Evolutionary conservation across 23 tunicate genomes (phyloP).

Genomic region (Trididemnum nubilum): DNA sequence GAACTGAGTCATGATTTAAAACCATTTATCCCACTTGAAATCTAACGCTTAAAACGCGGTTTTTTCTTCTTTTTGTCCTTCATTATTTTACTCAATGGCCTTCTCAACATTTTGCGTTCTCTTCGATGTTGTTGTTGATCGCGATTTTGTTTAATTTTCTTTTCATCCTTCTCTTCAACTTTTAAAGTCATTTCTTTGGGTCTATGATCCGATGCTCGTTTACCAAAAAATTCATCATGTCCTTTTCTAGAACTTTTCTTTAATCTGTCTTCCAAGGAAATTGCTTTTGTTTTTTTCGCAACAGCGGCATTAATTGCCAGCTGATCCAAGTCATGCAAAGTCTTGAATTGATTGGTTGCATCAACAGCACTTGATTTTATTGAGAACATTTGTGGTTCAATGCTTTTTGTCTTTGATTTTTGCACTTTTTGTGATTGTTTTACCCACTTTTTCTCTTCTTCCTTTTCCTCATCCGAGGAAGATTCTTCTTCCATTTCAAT

Average conservation of each 20-base stretch:
- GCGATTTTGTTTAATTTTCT: neutral
- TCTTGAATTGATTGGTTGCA: constrained; percentile 21
- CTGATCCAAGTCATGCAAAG: constrained; percentile 42
- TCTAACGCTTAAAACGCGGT: neutral
- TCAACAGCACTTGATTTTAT: constrained; percentile 23
- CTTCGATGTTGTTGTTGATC: neutral
- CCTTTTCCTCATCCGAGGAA: constrained; percentile 38
- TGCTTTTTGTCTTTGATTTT: neutral
- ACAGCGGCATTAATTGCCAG: neutral
- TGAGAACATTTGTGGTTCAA: constrained; percentile 46
- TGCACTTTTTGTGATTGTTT: constrained; percentile 30
- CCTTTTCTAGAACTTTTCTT: neutral
- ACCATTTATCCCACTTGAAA: too few relatives aligned
- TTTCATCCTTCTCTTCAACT: neutral
- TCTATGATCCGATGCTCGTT: neutral
- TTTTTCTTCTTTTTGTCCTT: neutral
- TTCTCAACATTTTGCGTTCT: constrained; percentile 1
- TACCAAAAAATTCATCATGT: neutral
- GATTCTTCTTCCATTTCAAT: neutral
- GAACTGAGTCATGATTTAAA: too few relatives aligned
- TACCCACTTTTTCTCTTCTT: constrained; percentile 34
- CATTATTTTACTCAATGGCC: neutral
- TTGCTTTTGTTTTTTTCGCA: constrained; percentile 11
- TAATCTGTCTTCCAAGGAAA: neutral
- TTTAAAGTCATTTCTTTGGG: neutral